A percentile compares a stretch with the other conserved stretches of the same genome.
These are phyloP conservation scores for Diglossa cyanea DNA, from an alignment of 2,797 vertebrate species.

Conservation along the genomic window DNA sequence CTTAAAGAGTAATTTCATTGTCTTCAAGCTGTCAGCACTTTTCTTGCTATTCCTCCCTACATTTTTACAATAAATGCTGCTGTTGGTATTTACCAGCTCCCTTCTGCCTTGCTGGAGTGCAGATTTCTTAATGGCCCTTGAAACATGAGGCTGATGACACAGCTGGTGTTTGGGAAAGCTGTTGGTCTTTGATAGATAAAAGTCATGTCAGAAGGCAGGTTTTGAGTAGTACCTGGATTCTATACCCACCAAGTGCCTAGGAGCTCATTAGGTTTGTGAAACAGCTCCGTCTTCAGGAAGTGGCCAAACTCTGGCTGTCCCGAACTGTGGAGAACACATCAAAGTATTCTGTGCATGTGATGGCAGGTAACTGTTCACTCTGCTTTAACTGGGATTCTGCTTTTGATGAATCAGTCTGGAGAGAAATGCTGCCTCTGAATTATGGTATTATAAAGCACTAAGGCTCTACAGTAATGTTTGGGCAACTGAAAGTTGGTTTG, in stretches of 20 bases:
- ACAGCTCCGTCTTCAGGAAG: not conserved
- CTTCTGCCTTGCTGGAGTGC: not conserved
- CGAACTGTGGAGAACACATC: not conserved
- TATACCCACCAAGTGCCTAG: not conserved
- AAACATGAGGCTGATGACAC: not conserved
- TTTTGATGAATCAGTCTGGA: not conserved
- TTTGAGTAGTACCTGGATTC: not conserved
- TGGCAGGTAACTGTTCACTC: not conserved
- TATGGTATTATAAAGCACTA: not conserved
- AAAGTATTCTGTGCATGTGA: not conserved
- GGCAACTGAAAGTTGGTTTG: not conserved
- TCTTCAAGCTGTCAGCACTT: not conserved
- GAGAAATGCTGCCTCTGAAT: not conserved
- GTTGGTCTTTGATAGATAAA: not conserved
- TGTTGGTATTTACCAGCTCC: not conserved
- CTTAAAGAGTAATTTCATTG: not conserved
- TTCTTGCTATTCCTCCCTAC: not conserved
- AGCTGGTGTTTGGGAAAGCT: not conserved
- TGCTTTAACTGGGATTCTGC: not conserved
- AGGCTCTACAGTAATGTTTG: not conserved
- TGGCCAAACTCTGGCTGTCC: not conserved
- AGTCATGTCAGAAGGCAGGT: not conserved
- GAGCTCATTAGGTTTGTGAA: constrained; percentile 10
- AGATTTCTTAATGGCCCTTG: not conserved
- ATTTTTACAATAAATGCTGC: not conserved